Evolutionary conservation across 1,140 invertebrate genomes (phyloP).

Genomic region (Lasioglossum baleicum): DNA sequence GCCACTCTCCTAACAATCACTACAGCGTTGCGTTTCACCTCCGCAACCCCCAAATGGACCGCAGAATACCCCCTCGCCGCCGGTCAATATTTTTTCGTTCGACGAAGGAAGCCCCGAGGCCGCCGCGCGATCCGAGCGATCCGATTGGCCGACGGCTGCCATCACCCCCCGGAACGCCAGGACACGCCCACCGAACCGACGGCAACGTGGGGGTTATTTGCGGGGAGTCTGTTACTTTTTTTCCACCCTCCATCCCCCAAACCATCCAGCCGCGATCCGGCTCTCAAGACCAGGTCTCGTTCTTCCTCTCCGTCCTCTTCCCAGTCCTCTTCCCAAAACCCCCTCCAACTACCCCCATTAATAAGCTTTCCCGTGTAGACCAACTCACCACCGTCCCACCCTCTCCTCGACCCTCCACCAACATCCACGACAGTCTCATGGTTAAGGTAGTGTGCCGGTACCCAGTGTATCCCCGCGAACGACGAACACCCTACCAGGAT

Average conservation of each 20-base stretch:
- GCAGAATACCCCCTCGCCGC: slow-evolving; percentile 71
- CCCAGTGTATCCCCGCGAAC: too few relatives aligned
- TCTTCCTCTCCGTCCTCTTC: slow-evolving; percentile 32
- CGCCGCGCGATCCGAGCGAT: neutral
- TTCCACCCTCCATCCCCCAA: slow-evolving; percentile 54
- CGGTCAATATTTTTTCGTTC: slow-evolving; percentile 80
- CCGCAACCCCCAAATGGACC: slow-evolving; percentile 79
- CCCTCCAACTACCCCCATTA: slow-evolving; percentile 51
- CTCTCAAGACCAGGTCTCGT: slow-evolving; percentile 41
- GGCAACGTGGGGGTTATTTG: slow-evolving; percentile 73
- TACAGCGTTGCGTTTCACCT: slow-evolving; percentile 71
- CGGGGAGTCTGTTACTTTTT: slow-evolving; percentile 75
- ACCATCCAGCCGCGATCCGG: slow-evolving; percentile 41
- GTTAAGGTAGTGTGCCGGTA: neutral
- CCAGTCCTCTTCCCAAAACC: slow-evolving; percentile 10
- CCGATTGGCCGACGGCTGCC: slow-evolving; percentile 63
- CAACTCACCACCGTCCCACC: slow-evolving; percentile 26
- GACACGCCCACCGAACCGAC: slow-evolving; percentile 71
- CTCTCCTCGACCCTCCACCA: neutral
- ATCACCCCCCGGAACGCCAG: slow-evolving; percentile 60
- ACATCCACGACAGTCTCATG: neutral
- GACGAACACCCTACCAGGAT: slow-evolving; percentile 15
- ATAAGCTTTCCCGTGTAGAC: slow-evolving; percentile 64
- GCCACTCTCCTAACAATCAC: slow-evolving; percentile 53
- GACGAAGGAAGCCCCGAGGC: slow-evolving; percentile 36